These are phyloP conservation scores for Dendronephthya gigantea DNA, from an alignment of 64 coral and sea anemone genomes.

Conservation along the genomic window DNA sequence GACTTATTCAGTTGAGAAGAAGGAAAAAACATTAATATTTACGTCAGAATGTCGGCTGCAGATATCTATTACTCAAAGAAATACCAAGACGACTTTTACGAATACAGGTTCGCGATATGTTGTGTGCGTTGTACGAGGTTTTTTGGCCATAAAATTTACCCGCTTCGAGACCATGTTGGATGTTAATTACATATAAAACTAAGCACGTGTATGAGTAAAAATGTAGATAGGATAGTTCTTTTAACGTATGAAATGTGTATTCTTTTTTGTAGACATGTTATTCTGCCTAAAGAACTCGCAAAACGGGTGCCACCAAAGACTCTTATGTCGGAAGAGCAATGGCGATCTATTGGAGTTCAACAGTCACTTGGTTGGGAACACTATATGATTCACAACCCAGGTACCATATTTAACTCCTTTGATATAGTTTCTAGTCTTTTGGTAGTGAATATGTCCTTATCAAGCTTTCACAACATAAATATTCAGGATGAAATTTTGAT, in stretches of 20 bases:
- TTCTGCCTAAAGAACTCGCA: slow-evolving; percentile 75
- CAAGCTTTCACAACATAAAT: neutral
- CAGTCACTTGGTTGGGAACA: slow-evolving; percentile 91
- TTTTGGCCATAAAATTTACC: neutral
- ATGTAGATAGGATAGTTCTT: neutral
- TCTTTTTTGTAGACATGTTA: slow-evolving; percentile 58
- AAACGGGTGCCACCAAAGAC: slow-evolving; percentile 60
- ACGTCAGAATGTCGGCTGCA: slow-evolving; percentile 20
- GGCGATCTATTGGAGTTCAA: slow-evolving; percentile 75
- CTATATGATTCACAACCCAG: slow-evolving; percentile 68
- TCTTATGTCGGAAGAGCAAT: slow-evolving; percentile 76
- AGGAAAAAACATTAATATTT: neutral
- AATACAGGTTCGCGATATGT: slow-evolving; percentile 50
- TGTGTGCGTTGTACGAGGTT: neutral
- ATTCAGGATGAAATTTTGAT: neutral
- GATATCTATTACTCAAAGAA: slow-evolving; percentile 58
- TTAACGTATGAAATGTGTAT: neutral
- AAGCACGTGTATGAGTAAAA: neutral
- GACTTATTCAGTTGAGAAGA: neutral
- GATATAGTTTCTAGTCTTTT: neutral
- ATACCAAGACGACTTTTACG: slow-evolving; percentile 40
- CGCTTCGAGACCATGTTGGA: neutral
- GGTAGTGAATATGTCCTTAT: neutral
- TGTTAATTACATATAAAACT: neutral
- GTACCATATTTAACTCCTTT: slow-evolving; percentile 36